phyloP scores from a whole-genome alignment of 2,888 invertebrate species.

The Sminthurides aquaticus region DNA sequence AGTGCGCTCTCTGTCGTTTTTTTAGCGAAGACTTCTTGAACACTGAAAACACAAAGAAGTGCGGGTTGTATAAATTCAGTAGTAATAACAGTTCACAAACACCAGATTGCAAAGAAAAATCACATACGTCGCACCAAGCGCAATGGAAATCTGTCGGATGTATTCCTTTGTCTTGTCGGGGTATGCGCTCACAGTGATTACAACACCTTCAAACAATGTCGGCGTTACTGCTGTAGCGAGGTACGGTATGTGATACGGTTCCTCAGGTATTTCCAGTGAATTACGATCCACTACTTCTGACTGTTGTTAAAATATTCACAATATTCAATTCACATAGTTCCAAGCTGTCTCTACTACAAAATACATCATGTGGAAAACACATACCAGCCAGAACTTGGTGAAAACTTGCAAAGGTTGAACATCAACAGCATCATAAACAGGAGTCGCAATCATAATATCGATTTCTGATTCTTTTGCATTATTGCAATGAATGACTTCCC shows the following conservation, averaged over 20 bases:
- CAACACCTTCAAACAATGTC: slow-evolving; percentile 56
- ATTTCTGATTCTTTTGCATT: slow-evolving; percentile 6
- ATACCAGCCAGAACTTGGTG: slow-evolving; percentile 40
- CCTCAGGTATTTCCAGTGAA: slow-evolving; percentile 18
- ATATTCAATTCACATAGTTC: too few species aligned
- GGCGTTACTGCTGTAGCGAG: slow-evolving; percentile 8
- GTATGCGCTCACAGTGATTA: slow-evolving; percentile 73
- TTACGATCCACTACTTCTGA: slow-evolving; percentile 26
- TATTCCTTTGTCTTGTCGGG: slow-evolving; percentile 64
- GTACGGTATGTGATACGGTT: slow-evolving; percentile 25
- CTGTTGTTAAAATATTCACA: slow-evolving; percentile 22
- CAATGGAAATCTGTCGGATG: slow-evolving; percentile 60
- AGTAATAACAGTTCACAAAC: too few species aligned
- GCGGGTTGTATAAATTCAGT: too few species aligned
- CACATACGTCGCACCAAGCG: slow-evolving; percentile 63
- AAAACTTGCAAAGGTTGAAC: background rate
- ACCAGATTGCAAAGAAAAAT: too few species aligned
- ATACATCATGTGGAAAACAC: slow-evolving; percentile 4
- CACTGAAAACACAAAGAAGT: too few species aligned
- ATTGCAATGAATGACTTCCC: slow-evolving; percentile 15
- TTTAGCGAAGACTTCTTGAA: slow-evolving; percentile 62
- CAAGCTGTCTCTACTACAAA: too few species aligned
- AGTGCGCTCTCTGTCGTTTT: slow-evolving; percentile 52
- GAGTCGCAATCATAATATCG: slow-evolving; percentile 23
- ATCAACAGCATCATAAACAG: slow-evolving; percentile 1